Evolutionary conservation across 2,113 vertebrate species (phyloP).

Genomic region (Erpornis zantholeuca): DNA sequence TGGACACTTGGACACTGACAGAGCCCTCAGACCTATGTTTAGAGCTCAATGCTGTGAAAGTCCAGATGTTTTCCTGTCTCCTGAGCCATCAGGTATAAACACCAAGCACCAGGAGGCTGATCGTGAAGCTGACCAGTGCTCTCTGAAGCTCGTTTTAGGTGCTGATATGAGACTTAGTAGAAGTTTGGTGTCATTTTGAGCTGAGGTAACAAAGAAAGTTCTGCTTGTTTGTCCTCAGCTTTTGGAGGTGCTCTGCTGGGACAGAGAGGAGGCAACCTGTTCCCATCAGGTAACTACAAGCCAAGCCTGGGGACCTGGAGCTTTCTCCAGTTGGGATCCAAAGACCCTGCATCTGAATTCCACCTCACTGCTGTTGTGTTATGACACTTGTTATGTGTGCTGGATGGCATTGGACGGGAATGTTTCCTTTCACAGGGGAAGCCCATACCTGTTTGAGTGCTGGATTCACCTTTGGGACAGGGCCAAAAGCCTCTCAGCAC

Average conservation of each 20-base stretch:
- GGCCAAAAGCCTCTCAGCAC: not conserved
- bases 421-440: not conserved
- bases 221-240: not conserved
- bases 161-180: not conserved
- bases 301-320: not conserved
- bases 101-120: not conserved
- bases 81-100: not conserved
- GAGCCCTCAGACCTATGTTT: accelerated
- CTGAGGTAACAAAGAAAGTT: not conserved
- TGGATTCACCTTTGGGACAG: not conserved
- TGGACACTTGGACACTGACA: not conserved
- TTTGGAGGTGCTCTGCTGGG: not conserved
- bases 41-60: not conserved
- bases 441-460: not conserved
- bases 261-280: not conserved
- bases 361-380: not conserved
- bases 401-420: accelerated
- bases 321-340: not conserved
- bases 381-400: not conserved
- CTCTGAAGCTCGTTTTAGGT: not conserved
- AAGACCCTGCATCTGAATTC: not conserved
- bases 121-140: not conserved
- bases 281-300: not conserved
- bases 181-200: not conserved
- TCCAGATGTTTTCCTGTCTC: not conserved